Base-by-base conservation (phyloP, 64 coral and sea anemone genomes). In the Pocillopora verrucosa region DNA sequence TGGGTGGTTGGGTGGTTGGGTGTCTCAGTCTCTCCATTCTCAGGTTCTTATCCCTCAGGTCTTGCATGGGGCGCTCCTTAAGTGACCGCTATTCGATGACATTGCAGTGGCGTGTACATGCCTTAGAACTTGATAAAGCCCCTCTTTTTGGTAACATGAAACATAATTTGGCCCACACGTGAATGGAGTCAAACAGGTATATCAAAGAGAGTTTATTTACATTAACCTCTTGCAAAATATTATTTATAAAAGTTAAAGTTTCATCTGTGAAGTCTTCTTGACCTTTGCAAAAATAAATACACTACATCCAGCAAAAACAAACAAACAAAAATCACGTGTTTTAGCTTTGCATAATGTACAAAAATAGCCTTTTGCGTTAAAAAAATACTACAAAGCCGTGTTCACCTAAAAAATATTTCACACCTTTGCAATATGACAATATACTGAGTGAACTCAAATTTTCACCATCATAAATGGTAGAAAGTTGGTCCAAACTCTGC, bases 251-350 rank as follows among this genome's bases (percentile, higher is more conserved):
- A 51, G 41, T 45, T 77, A 37, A 77, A 77, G 41, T 77, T 15
- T 77, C 37, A 83, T 65, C 61, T 60, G 17, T 61, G 67, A 70
- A n/a, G 60, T 67, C 59, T 19, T 22, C 36, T 1, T 83, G 36
- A 38, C 64, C 68, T 15, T 26, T 22, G 30, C 80, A 85, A 85
- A 85, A 85, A 85, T 85, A 85, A 85, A 85, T 85, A 72, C 38
- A 77, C 51, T 41, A 84, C 82, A 85, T 72, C 38, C n/a, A 45
- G 68, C 64, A 30, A 51, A 72, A 57, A 51, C 41, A 51, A 51
- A 51, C 41, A 51, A 51, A 1, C 41, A 51, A 36, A 35, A 72
- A 85, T 85, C 22, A 72, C 38, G n/a, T 19, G 13, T 45, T 85
- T 85, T 45, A 59, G 17, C 56, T 72, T 58, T 41, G 51, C 36